Conservation (phyloP, 2,888 invertebrate species). For the Diloba caeruleocephala region DNA sequence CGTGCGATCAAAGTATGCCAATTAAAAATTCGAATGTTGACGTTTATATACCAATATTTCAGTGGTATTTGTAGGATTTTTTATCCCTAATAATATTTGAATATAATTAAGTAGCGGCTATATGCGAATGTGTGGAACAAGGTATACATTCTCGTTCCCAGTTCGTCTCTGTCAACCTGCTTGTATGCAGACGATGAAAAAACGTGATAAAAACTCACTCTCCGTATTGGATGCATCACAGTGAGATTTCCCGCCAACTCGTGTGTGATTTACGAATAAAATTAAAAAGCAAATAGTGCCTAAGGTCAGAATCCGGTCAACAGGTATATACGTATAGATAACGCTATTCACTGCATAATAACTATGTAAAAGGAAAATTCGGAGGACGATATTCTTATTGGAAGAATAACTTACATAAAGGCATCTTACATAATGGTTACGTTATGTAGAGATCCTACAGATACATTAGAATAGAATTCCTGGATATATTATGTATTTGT, state of each 20-base stretch:
- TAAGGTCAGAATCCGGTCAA: constrained; percentile 64
- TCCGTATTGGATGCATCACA: constrained; percentile 64
- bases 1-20: constrained; percentile 61
- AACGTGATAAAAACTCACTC: constrained; percentile 72
- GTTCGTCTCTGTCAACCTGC: constrained; percentile 78
- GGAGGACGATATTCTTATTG: constrained; percentile 30
- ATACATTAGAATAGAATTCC: too few relatives aligned
- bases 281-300: constrained; percentile 49
- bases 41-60: constrained; percentile 43
- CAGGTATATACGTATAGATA: constrained; percentile 56
- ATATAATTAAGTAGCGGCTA: constrained; percentile 1
- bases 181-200: constrained; percentile 71
- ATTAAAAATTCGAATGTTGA: constrained; percentile 51
- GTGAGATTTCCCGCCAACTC: constrained; percentile 76
- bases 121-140: constrained; percentile 7
- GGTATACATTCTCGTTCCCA: constrained; percentile 33
- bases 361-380: constrained; percentile 13
- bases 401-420: constrained; percentile 12
- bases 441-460: too few relatives aligned
- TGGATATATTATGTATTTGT: too few relatives aligned
- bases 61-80: constrained; percentile 26
- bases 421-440: too few relatives aligned
- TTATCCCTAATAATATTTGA: constrained; percentile 13
- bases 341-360: constrained; percentile 39
- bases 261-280: constrained; percentile 66